Base-by-base conservation (phyloP, 2,888 invertebrate species). In the Acanthosoma haemorrhoidale region DNA sequence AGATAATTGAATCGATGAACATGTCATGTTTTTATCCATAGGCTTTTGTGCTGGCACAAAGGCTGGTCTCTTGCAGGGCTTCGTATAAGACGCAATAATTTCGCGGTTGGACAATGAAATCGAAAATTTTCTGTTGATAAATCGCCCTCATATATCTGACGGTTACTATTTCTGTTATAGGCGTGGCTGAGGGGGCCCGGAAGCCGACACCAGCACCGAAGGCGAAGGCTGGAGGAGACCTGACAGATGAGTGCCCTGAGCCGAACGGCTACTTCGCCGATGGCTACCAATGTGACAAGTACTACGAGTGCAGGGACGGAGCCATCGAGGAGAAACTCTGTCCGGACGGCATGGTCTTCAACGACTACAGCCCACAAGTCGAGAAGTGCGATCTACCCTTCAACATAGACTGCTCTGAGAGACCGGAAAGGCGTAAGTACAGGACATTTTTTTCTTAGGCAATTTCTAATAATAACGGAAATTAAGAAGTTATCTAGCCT, bases 331-430 rank as follows among this genome's bases (percentile, higher is more conserved):
- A 90, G 77, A 91, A 89, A 78, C 83, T 93, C 3, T 94, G 94
- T 75, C 90, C 92, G 0, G 94, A 94, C 78, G 94, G 94, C 21
- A 87, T 92, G 84, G 92, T 94, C 64, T 94, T 94, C 83, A 92
- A 94, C 76, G 94, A 92, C 80, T 92, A 87, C 80, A 89, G 88
- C 75, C 83, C 87, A 2, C 86, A 86, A 71, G 88, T 91, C 70
- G 94, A 93, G 80, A 93, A 93, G 78, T 94, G 93, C 76, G 93
- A 93, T 79, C 81, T 92, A 74, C 92, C 92, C 0, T 91, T 90
- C 80, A 92, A 92, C 77, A 87, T 94, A 71, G 93, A 94, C 79
- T 94, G 94, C 81, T 84, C 85, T 0, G 86, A 88, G 74, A 84
- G 93, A 71, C 84, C 90, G 8, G 88, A 89, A 77, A 81, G 88